A percentile compares a stretch with the other conserved stretches of the same genome.
phyloP scores from a whole-genome alignment of 2,797 vertebrate species.

The Carduelis carduelis region DNA sequence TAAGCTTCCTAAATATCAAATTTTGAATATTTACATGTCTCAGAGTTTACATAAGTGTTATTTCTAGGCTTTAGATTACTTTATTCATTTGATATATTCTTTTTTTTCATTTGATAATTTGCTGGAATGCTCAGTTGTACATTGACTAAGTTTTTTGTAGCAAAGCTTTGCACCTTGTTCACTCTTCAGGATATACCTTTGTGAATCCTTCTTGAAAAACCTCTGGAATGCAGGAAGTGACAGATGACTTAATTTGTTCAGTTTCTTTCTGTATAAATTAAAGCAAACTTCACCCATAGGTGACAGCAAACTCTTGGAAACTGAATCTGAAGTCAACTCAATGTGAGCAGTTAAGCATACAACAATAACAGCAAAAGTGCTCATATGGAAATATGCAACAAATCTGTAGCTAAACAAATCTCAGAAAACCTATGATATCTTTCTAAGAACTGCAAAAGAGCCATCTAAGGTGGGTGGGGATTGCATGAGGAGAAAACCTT shows the following conservation, averaged over 20 bases:
- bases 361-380: background rate
- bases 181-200: background rate
- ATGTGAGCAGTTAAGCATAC: background rate
- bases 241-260: background rate
- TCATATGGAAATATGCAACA: background rate
- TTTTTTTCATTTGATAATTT: background rate
- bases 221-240: background rate
- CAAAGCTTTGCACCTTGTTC: background rate
- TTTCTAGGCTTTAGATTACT: background rate
- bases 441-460: background rate
- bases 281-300: background rate
- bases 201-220: background rate
- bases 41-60: background rate
- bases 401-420: background rate
- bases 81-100: too few relatives aligned
- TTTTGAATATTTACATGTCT: background rate
- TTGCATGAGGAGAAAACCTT: background rate
- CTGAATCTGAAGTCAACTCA: background rate
- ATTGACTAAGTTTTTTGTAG: background rate
- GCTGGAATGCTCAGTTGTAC: background rate
- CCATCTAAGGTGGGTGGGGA: rapidly evolving
- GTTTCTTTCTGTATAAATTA: background rate
- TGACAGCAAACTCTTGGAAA: constrained; percentile 17
- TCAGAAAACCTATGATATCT: background rate
- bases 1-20: background rate